Evolutionary conservation across 2,113 vertebrate genomes (phyloP), one percentile per base, ranked within the genome.

Genomic region (Sinocyclocheilus anshuiensis): DNA sequence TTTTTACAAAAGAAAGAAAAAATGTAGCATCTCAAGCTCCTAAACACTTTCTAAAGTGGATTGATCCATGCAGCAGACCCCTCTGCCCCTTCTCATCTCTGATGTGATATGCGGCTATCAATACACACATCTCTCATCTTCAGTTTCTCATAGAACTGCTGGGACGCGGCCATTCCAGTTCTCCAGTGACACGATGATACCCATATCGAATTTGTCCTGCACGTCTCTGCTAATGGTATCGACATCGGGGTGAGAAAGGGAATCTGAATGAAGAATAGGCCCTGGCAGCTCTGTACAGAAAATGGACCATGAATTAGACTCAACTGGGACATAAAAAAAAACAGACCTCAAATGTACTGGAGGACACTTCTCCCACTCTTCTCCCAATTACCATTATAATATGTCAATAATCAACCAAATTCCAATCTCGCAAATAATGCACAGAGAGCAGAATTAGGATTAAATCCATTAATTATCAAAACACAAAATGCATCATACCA

Each of bases 201-300:
- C 78, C 87, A 77, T 88, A 87, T 90, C 81, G 71, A 65, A 86
- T 89, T 87, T 88, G 77, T 89, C 7, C 85, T 77, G 81, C 75
- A 22, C 24, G 6, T 18, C n/a, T 39, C 22, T 76, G 72, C 53
- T 85, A 88, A 85, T 86, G 80, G 83, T 87, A 81, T 87, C 84
- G 84, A 86, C 85, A 86, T 29, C 53, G 7, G 83, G 48, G 53
- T 63, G 72, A 63, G 45, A 77, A 85, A 61, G 81, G 80, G 48
- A 83, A 79, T 86, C 33, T 57, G 84, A 83, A 83, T 85, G 26
- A 88, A 24, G 39, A 65, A 61, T 59, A 16, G 22, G 29, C 55
- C 55, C 55, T 59, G 55, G 20, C 55, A 22, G 18, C 74, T 76
- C 57, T 84, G 63, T 53, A 50, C 26, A 55, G 61, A 24, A 42